These are phyloP conservation scores for Eriosoma lanigerum DNA, from an alignment of 1,140 invertebrate species.

Conservation along the genomic window DNA sequence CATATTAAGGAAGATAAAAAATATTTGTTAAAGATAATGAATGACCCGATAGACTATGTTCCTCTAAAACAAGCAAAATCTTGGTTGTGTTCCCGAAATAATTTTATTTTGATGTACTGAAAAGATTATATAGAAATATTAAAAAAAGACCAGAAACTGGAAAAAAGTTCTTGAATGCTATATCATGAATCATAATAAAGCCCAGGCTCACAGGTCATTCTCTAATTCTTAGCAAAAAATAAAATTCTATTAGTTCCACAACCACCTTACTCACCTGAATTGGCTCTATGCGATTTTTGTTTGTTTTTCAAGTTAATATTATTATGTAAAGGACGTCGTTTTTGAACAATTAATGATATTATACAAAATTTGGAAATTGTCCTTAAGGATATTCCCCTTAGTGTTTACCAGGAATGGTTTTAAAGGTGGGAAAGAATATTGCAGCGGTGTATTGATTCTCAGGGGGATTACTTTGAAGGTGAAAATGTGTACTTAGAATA, in stretches of 20 bases:
- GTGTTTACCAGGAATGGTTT: conserved; percentile 30
- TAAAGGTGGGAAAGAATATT: conserved; percentile 21
- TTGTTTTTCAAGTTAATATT: conserved; percentile 54
- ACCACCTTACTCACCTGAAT: conserved; percentile 56
- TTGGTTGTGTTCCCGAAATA: not conserved
- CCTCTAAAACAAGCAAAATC: not conserved
- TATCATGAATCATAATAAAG: conserved; percentile 52
- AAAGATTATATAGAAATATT: not conserved
- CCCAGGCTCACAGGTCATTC: conserved; percentile 53
- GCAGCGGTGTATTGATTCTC: not conserved
- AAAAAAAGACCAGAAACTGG: not conserved
- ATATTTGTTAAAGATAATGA: conserved; percentile 35
- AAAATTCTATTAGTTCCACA: conserved; percentile 53
- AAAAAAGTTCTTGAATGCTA: conserved; percentile 7
- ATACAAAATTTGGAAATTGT: conserved; percentile 52
- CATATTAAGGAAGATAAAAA: conserved; percentile 43
- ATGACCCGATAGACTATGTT: not conserved
- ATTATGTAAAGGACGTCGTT: conserved; percentile 54
- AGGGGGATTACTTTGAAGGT: not conserved
- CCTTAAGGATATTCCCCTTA: conserved; percentile 32
- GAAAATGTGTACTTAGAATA: conserved; percentile 16
- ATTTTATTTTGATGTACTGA: not conserved
- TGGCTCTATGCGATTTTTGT: conserved; percentile 55
- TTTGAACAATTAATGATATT: conserved; percentile 53
- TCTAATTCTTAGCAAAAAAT: conserved; percentile 54